Conservation (phyloP, 2,113 vertebrate species). For the Sterna hirundo region DNA sequence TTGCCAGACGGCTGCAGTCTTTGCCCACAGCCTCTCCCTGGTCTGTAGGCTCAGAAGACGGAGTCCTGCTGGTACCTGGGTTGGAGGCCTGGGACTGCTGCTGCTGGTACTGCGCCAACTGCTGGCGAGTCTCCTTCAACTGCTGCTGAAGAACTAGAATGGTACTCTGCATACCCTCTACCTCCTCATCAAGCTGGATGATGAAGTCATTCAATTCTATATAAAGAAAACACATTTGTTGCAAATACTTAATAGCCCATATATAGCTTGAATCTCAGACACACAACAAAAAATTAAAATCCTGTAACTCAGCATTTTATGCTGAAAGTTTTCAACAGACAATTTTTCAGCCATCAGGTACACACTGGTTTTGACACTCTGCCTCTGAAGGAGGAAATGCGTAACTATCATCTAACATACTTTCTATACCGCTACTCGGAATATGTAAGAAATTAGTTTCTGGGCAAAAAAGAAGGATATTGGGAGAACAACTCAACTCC, state of each 20-base stretch:
- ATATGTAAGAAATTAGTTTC: neutral
- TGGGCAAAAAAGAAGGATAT: neutral
- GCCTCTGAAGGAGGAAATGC: slow-evolving; percentile 39
- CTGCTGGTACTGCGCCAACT: slow-evolving; percentile 86
- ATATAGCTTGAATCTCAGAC: neutral
- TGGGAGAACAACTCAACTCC: neutral
- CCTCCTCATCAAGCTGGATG: slow-evolving; percentile 98
- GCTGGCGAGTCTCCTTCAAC: slow-evolving; percentile 91
- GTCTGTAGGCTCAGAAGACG: slow-evolving; percentile 77
- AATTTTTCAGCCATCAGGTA: neutral
- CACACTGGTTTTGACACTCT: neutral
- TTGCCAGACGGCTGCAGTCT: slow-evolving; percentile 93
- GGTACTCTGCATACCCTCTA: slow-evolving; percentile 99
- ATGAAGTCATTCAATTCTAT: slow-evolving; percentile 99
- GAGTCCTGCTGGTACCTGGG: slow-evolving; percentile 88
- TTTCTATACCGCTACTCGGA: neutral
- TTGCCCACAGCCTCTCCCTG: slow-evolving; percentile 83
- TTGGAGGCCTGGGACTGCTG: slow-evolving; percentile 77
- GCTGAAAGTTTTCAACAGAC: neutral
- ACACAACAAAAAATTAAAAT: neutral
- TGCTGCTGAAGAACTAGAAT: slow-evolving; percentile 98
- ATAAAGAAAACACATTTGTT: slow-evolving; percentile 63
- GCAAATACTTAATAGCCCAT: slow-evolving; percentile 62
- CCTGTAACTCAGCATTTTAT: neutral
- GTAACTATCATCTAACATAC: neutral